Base-by-base conservation (phyloP, 2,113 vertebrate species). In the Plectropomus leopardus region DNA sequence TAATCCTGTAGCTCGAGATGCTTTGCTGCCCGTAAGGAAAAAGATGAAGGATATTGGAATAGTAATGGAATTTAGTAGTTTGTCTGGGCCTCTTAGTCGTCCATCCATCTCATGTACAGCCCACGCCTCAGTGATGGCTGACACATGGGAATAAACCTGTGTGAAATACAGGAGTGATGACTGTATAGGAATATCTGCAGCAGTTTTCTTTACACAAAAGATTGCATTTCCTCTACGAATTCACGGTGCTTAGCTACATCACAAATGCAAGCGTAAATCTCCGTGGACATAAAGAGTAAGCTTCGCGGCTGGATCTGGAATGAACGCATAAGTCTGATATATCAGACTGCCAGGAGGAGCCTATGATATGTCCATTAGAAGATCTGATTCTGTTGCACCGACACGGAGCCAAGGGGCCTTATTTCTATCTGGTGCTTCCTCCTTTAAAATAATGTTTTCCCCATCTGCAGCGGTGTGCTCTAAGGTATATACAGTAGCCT, bases 11-110 rank as follows among this genome's bases (percentile, higher is more conserved):
- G 63, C 0, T 0, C 1, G 17, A 17, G 16, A 76, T 40, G 42
- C n/a, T 8, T 65, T 15, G 13, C 44, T 61, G 13, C 26, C 71
- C 42, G 45, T 1, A 0, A 58, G 64, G 63, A 70, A 58, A 73
- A 63, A 53, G 21, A 34, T 0, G 2, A 51, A 19, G 23, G 21
- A 74, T 78, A 83, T 83, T 83, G 59, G 48, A 72, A 69, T 23
- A 51, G 32, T 86, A 72, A 87, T 88, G 59, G 34, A 58, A 32
- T 26, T 13, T 73, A 61, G 16, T 79, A 71, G 72, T 82, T 65
- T 76, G 63, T 80, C 42, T 63, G 63, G 78, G 67, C 3, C 9
- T 42, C 67, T 64, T 81, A 55, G 24, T 19, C 47, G 66, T 65
- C 55, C 42, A 72, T 74, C 50, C 72, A 86, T 79, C 32, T 81